Percentiles rank a stretch among this genome's conserved stretches.
phyloP scores from a whole-genome alignment of 2,888 invertebrate species.

The Caenorhabditis imperialis region DNA sequence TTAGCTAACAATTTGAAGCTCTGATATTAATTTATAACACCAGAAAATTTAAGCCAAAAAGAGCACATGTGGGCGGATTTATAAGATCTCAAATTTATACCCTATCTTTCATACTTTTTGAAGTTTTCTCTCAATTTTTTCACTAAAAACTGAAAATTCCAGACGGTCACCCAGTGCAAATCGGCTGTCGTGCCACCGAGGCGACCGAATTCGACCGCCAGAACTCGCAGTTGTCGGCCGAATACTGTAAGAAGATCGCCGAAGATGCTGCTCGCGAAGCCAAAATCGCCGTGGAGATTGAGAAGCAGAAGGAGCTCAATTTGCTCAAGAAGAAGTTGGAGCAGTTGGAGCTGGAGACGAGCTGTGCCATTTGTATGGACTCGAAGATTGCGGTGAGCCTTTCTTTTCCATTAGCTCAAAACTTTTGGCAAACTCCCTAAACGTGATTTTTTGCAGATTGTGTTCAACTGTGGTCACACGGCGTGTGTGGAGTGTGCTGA shows the following conservation, averaged over 20 bases:
- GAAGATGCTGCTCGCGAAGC: slow-evolving; percentile 59
- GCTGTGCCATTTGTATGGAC: slow-evolving; percentile 63
- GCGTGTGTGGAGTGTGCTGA: slow-evolving; percentile 57
- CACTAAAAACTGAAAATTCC: no score
- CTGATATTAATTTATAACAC: no score
- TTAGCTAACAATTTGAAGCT: no score
- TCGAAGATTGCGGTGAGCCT: slow-evolving; percentile 51
- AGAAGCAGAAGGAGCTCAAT: slow-evolving; percentile 59
- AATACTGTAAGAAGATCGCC: slow-evolving; percentile 41
- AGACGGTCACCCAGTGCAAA: slow-evolving; percentile 45
- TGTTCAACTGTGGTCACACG: slow-evolving; percentile 60
- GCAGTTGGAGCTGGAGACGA: slow-evolving; percentile 60
- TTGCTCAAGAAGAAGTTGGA: slow-evolving; percentile 50
- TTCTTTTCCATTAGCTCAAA: not conserved
- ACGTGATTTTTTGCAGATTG: slow-evolving; percentile 27
- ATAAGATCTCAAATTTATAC: no score
- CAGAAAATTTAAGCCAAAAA: no score
- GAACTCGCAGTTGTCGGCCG: slow-evolving; percentile 21
- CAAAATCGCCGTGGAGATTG: slow-evolving; percentile 55
- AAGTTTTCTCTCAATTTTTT: no score
- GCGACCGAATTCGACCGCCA: slow-evolving; percentile 16
- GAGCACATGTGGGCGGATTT: no score
- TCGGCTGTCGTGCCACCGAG: slow-evolving; percentile 36
- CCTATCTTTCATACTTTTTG: no score
- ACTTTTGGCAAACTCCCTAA: no score